phyloP scores from a whole-genome alignment of 2,797 vertebrate species.

The Anniella stebbinsi region DNA sequence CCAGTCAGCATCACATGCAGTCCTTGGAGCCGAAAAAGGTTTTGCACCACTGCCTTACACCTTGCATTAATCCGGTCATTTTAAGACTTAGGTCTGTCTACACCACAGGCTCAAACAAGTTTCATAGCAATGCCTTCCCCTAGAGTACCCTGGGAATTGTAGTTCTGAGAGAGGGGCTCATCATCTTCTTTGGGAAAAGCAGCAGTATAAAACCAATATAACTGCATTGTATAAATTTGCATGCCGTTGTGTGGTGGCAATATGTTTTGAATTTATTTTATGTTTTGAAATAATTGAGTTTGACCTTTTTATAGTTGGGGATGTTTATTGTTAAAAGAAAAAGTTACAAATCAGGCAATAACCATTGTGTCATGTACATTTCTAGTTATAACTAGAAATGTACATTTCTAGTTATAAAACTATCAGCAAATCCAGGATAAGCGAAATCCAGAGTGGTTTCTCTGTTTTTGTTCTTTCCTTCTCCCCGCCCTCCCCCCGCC shows the following conservation, averaged over 20 bases:
- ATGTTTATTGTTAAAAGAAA: background rate
- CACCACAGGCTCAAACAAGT: background rate
- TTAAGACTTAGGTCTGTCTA: background rate
- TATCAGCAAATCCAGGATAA: background rate
- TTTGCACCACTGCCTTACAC: background rate
- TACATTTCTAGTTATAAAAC: background rate
- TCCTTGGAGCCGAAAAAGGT: too few relatives aligned
- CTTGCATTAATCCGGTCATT: background rate
- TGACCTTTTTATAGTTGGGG: background rate
- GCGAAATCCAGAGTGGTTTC: background rate
- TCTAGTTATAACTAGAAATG: background rate
- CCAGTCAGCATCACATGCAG: background rate
- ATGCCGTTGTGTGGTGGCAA: background rate
- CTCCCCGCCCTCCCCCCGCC: background rate
- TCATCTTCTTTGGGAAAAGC: background rate
- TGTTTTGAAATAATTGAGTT: background rate
- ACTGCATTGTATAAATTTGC: background rate
- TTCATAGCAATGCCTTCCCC: background rate
- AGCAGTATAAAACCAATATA: background rate
- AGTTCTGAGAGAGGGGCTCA: background rate
- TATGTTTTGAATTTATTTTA: background rate
- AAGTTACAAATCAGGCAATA: background rate
- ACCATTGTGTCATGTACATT: background rate
- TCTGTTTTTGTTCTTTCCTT: background rate
- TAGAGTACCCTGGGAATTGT: rapidly evolving